These are phyloP conservation scores for Cheiracanthium punctorium DNA, from an alignment of 2,888 invertebrate species.

Conservation along the genomic window DNA sequence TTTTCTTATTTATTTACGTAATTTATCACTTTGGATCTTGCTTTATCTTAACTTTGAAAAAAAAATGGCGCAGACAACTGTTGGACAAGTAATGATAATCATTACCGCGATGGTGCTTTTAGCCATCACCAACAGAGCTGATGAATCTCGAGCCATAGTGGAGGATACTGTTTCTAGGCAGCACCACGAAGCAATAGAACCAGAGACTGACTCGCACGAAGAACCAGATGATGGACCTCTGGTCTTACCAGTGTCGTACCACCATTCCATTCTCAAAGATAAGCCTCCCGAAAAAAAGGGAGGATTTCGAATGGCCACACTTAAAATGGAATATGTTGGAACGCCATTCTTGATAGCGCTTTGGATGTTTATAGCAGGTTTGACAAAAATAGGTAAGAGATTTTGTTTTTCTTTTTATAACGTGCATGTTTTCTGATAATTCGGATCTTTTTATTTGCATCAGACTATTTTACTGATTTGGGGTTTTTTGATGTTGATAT, in stretches of 20 bases:
- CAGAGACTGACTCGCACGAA: slow-evolving; percentile 56
- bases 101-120: neutral
- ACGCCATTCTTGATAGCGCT: slow-evolving; percentile 76
- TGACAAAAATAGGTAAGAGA: slow-evolving; percentile 78
- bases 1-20: too few relatives aligned
- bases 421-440: too few relatives aligned
- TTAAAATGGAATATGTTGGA: slow-evolving; percentile 72
- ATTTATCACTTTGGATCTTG: too few relatives aligned
- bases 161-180: slow-evolving; percentile 56
- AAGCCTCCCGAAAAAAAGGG: slow-evolving; percentile 36
- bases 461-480: too few relatives aligned
- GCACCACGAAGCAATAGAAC: slow-evolving; percentile 64
- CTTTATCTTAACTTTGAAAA: too few relatives aligned
- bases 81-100: neutral
- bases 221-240: slow-evolving; percentile 50
- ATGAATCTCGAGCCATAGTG: slow-evolving; percentile 58
- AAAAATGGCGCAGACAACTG: too few relatives aligned
- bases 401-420: too few relatives aligned
- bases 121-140: neutral
- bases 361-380: slow-evolving; percentile 77
- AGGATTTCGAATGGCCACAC: slow-evolving; percentile 42
- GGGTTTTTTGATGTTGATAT: too few relatives aligned
- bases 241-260: slow-evolving; percentile 58
- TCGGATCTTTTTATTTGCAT: too few relatives aligned
- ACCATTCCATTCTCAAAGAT: slow-evolving; percentile 44